Percentiles rank a stretch among this genome's conserved stretches.
These are phyloP conservation scores for Muntiacus muntjak DNA, from an alignment of 2,113 vertebrate species.

Conservation along the genomic window DNA sequence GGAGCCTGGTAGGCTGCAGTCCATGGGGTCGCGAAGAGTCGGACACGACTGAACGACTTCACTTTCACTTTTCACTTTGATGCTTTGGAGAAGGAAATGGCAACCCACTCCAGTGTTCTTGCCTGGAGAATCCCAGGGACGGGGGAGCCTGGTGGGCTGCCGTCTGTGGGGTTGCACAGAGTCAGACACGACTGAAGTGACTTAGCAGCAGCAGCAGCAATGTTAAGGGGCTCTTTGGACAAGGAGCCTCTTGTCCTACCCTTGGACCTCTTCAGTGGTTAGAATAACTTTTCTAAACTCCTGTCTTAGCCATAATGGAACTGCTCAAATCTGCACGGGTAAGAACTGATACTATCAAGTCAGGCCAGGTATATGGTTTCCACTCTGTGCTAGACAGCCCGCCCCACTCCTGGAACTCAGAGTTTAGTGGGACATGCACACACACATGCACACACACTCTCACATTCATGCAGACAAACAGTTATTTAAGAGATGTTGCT, in stretches of 20 bases:
- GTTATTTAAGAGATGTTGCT: background rate
- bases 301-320: background rate
- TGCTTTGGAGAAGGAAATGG: too few relatives aligned
- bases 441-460: background rate
- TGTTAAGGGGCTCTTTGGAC: background rate
- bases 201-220: too few relatives aligned
- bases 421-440: background rate
- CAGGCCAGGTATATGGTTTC: background rate
- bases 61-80: too few relatives aligned
- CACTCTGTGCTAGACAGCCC: background rate
- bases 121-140: too few relatives aligned
- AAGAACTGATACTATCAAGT: background rate
- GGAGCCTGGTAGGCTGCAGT: too few relatives aligned
- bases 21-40: too few relatives aligned
- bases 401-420: background rate
- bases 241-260: background rate
- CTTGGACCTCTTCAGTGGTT: background rate
- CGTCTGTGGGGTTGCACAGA: too few relatives aligned
- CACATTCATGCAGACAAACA: background rate
- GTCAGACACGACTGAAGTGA: too few relatives aligned
- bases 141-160: too few relatives aligned
- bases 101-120: too few relatives aligned
- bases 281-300: background rate
- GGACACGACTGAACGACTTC: too few relatives aligned
- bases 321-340: background rate